phyloP scores from a whole-genome alignment of 2,888 invertebrate species.

The Lasioglossum pauxillum region DNA sequence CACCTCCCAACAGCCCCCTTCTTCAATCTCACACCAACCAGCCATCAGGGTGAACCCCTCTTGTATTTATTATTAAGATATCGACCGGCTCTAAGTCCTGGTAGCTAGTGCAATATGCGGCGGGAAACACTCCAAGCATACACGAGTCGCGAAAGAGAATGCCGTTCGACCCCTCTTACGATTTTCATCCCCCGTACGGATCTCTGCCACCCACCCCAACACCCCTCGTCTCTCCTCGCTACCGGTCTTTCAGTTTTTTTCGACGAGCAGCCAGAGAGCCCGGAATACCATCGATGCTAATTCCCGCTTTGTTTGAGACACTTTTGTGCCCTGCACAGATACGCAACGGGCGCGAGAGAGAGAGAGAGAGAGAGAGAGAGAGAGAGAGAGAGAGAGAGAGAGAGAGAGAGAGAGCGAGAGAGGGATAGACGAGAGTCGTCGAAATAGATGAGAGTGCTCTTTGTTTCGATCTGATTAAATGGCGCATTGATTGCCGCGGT shows the following conservation, averaged over 20 bases:
- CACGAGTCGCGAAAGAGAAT: conserved; percentile 60
- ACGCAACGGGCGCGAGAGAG: conserved; percentile 15
- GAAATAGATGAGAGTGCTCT: conserved; percentile 51
- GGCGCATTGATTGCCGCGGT: conserved; percentile 47
- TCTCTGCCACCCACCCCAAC: background rate
- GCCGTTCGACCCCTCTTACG: conserved; percentile 44
- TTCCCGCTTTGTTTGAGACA: conserved; percentile 53
- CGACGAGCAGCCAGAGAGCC: conserved; percentile 19
- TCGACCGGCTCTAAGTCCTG: conserved; percentile 81
- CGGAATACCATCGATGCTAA: conserved; percentile 55
- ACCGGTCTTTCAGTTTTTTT: conserved; percentile 27
- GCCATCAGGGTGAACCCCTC: conserved; percentile 81
- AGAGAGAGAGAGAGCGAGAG: background rate
- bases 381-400: background rate
- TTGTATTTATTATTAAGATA: conserved; percentile 84
- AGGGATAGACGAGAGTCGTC: conserved; percentile 23
- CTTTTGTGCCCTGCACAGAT: conserved; percentile 42
- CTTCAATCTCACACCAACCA: conserved; percentile 83
- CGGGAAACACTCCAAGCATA: conserved; percentile 65
- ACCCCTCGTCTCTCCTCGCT: background rate
- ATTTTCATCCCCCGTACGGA: conserved; percentile 1
- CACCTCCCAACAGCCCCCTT: conserved; percentile 74
- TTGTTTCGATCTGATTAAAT: conserved; percentile 59
- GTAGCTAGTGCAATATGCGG: conserved; percentile 75
- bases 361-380: background rate